These are phyloP conservation scores for Rhinoptilus africanus DNA, from an alignment of 2,113 vertebrate species.

Conservation along the genomic window DNA sequence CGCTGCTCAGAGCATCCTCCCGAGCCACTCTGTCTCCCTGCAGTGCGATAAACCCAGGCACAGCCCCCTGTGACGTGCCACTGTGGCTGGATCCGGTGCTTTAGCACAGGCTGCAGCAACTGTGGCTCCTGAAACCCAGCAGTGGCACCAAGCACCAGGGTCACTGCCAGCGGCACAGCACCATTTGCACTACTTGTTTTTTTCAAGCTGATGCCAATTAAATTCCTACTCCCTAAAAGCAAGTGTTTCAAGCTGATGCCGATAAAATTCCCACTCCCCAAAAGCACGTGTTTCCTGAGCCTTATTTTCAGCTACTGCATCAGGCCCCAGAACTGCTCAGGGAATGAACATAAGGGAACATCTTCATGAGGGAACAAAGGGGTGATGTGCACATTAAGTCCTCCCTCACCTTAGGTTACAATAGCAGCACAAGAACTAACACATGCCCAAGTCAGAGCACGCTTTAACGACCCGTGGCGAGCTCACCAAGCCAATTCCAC, in stretches of 20 bases:
- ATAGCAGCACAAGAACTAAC: not conserved
- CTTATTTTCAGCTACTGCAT: not conserved
- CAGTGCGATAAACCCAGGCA: not conserved
- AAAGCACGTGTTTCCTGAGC: not conserved
- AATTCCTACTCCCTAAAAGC: not conserved
- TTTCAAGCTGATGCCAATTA: not conserved
- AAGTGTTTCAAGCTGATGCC: not conserved
- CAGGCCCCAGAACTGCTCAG: not conserved
- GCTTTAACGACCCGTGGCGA: not conserved
- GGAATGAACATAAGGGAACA: not conserved
- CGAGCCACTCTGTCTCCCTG: accelerated
- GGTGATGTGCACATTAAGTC: not conserved
- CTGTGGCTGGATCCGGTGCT: accelerated
- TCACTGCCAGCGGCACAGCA: not conserved
- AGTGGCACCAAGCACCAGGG: not conserved
- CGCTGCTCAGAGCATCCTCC: not conserved
- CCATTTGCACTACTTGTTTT: not conserved
- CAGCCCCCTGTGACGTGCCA: not conserved
- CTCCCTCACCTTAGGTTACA: not conserved
- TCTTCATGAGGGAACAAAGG: not conserved
- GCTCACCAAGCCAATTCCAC: not conserved
- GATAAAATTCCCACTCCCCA: not conserved
- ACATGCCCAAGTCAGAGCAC: not conserved
- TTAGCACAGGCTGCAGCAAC: not conserved
- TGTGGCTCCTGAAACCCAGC: not conserved